A percentile compares a stretch with the other conserved stretches of the same genome.
phyloP scores from a whole-genome alignment of 2,113 vertebrate genomes.

The Hemichromis elongatus region DNA sequence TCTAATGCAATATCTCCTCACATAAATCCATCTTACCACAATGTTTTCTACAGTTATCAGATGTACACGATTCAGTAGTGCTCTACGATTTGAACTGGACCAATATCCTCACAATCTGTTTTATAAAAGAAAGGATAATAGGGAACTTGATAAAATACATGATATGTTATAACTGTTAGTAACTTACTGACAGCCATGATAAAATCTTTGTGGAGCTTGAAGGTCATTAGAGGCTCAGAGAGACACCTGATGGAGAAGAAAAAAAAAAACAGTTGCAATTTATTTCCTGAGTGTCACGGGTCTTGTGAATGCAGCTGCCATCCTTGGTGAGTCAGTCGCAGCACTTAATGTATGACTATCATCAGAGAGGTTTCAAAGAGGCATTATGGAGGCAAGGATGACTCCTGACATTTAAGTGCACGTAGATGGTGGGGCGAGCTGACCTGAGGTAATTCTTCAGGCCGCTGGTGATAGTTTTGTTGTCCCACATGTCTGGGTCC shows the following conservation, averaged over 20 bases:
- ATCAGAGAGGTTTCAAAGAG: slow-evolving; percentile 13
- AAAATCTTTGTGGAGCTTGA: slow-evolving; percentile 96
- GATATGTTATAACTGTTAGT: neutral
- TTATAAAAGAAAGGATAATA: neutral
- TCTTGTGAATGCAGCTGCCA: neutral
- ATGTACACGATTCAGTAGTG: neutral
- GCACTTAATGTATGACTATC: slow-evolving; percentile 1
- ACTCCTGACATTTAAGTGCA: slow-evolving; percentile 23
- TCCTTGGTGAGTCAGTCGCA: neutral
- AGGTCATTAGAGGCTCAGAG: slow-evolving; percentile 95
- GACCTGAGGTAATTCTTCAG: slow-evolving; percentile 99
- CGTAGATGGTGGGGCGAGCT: slow-evolving; percentile 44
- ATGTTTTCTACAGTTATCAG: neutral
- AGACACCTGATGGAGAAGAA: slow-evolving; percentile 79
- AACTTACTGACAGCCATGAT: slow-evolving; percentile 98
- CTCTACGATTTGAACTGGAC: neutral
- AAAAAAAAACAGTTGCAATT: slow-evolving; percentile 11
- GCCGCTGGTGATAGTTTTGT: slow-evolving; percentile 96
- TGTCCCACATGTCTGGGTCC: slow-evolving; percentile 94
- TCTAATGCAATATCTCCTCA: neutral
- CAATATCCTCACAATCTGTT: neutral
- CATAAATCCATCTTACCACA: neutral
- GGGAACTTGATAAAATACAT: neutral
- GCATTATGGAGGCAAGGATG: slow-evolving; percentile 37
- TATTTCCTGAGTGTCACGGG: slow-evolving; percentile 3